Evolutionary conservation across 2,888 invertebrate species (phyloP).

Genomic region (Plebejus melissa): DNA sequence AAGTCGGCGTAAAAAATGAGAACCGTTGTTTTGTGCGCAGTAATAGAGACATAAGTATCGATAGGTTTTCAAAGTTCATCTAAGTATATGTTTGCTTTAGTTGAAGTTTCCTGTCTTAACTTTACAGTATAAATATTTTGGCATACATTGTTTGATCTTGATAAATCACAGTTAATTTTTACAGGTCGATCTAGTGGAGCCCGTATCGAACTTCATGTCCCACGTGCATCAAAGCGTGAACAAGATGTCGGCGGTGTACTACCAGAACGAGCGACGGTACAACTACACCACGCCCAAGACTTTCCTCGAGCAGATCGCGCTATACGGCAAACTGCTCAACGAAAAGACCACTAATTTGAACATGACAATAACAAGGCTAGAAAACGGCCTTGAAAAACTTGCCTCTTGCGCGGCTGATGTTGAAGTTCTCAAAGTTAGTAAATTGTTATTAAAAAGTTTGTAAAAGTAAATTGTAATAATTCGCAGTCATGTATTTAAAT

Average conservation of each 20-base stretch:
- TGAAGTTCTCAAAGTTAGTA: conserved; percentile 86
- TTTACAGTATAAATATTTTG: too few relatives aligned
- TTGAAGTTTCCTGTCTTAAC: neutral
- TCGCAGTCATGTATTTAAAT: neutral
- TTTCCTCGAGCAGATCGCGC: conserved; percentile 93
- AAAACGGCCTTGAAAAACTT: conserved; percentile 93
- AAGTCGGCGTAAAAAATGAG: too few relatives aligned
- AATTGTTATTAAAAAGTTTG: neutral
- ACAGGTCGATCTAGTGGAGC: conserved; percentile 76
- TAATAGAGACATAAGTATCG: too few relatives aligned
- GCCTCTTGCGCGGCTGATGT: conserved; percentile 92
- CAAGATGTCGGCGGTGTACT: conserved; percentile 87
- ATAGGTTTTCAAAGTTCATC: too few relatives aligned
- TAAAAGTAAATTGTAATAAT: too few relatives aligned
- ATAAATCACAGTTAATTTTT: neutral
- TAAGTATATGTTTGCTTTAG: too few relatives aligned
- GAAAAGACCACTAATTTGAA: conserved; percentile 84
- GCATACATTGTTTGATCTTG: neutral
- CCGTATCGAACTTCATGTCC: conserved; percentile 93
- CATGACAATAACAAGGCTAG: conserved; percentile 87
- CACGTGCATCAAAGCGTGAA: conserved; percentile 93
- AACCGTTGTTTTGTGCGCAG: too few relatives aligned
- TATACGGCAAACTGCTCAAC: conserved; percentile 85
- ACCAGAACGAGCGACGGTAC: conserved; percentile 91
- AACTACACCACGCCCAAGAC: conserved; percentile 98